These are phyloP conservation scores for Fukomys damarensis DNA, from an alignment of 2,113 vertebrate species.

Conservation along the genomic window DNA sequence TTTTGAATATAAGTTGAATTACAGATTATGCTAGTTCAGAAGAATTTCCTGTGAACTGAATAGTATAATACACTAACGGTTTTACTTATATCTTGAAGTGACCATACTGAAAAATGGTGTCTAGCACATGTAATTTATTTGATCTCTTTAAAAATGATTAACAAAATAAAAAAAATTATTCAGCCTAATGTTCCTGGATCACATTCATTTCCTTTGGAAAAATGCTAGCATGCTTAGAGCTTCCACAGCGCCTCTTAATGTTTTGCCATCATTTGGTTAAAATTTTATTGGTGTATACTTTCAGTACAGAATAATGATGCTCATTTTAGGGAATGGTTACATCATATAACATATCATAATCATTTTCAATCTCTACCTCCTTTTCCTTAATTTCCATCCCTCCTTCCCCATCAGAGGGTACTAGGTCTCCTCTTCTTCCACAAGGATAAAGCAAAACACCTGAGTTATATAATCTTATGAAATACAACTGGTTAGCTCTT, in stretches of 20 bases:
- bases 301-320: neutral
- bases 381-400: neutral
- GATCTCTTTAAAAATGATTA: neutral
- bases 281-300: neutral
- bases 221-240: neutral
- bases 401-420: neutral
- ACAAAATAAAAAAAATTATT: constrained; percentile 5
- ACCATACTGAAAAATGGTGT: neutral
- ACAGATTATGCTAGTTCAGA: constrained; percentile 44
- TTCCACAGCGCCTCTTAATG: constrained; percentile 1
- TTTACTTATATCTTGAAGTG: constrained; percentile 43
- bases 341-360: neutral
- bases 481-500: neutral
- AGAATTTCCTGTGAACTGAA: neutral
- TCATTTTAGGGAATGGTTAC: neutral
- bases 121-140: neutral
- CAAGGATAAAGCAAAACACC: neutral
- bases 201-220: neutral
- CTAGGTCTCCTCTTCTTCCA: neutral
- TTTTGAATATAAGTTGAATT: constrained; percentile 60
- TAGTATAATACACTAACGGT: neutral
- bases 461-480: neutral
- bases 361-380: neutral
- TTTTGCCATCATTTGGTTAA: neutral
- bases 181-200: neutral